These are phyloP conservation scores for Magallana ariakensis DNA, from an alignment of 1,140 invertebrate species.

Conservation along the genomic window DNA sequence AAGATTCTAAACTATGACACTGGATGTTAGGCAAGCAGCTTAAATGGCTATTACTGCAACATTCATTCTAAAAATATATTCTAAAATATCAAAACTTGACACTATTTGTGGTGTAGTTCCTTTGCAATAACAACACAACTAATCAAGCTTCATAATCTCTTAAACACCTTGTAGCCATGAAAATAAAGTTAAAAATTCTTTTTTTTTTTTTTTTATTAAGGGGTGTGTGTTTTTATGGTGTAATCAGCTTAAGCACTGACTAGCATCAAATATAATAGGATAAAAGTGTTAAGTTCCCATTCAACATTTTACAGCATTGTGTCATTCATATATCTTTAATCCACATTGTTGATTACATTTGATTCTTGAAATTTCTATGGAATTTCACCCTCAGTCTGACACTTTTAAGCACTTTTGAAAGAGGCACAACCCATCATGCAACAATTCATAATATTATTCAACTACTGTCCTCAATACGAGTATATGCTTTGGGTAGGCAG, in stretches of 20 bases:
- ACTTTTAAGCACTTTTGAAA: not conserved
- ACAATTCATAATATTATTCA: not conserved
- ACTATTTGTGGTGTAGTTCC: slow-evolving; percentile 5
- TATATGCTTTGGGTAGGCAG: too few relatives aligned
- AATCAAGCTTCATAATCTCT: too few relatives aligned
- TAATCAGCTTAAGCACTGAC: slow-evolving; percentile 6
- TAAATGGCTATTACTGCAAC: not conserved
- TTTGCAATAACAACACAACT: too few relatives aligned
- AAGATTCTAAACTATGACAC: not conserved
- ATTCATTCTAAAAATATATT: not conserved
- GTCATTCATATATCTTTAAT: not conserved
- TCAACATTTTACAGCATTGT: slow-evolving; percentile 34
- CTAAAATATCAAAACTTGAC: not conserved
- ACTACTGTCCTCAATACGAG: too few relatives aligned
- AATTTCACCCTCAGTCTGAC: not conserved
- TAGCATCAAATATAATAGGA: not conserved
- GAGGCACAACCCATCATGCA: not conserved
- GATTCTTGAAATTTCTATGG: not conserved
- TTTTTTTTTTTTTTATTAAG: not conserved
- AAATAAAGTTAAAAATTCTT: too few relatives aligned
- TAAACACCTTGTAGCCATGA: too few relatives aligned
- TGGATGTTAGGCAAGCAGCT: not conserved
- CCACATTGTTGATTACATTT: not conserved
- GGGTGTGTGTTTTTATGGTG: not conserved
- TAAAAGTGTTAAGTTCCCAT: not conserved